These are phyloP conservation scores for Sebastiscus albofasciatus DNA, from an alignment of 2,797 vertebrate genomes.

Conservation along the genomic window DNA sequence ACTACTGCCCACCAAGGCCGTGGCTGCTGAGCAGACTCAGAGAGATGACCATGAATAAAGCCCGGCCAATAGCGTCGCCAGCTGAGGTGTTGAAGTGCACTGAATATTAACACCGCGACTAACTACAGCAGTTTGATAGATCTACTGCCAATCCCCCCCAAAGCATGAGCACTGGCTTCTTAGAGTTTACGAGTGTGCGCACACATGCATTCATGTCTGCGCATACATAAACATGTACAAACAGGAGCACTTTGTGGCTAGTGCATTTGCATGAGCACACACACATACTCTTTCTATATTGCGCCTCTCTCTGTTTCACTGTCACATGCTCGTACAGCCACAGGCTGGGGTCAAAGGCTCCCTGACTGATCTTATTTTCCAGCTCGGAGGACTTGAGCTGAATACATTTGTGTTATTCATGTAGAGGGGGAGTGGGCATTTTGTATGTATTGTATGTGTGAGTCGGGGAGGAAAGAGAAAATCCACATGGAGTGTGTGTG, in stretches of 20 bases:
- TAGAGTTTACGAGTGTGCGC: constrained; percentile 51
- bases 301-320: constrained; percentile 56
- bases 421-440: constrained; percentile 51
- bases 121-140: constrained; percentile 57
- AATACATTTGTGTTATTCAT: constrained; percentile 80
- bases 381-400: constrained; percentile 72
- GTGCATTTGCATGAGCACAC: constrained; percentile 42
- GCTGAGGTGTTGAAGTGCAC: constrained; percentile 53
- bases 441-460: constrained; percentile 56
- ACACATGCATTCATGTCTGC: constrained; percentile 51
- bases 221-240: constrained; percentile 60
- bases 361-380: constrained; percentile 83
- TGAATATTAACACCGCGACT: constrained; percentile 60
- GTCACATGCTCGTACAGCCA: constrained; percentile 70
- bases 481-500: constrained; percentile 22
- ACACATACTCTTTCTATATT: constrained; percentile 29
- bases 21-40: constrained; percentile 26
- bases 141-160: constrained; percentile 59
- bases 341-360: constrained; percentile 78
- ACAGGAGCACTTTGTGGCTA: constrained; percentile 45
- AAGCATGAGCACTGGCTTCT: constrained; percentile 48
- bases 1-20: constrained; percentile 14
- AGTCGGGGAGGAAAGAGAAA: constrained; percentile 32
- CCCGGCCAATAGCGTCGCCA: constrained; percentile 36
- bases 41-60: constrained; percentile 56